Percentiles rank a stretch among this genome's conserved stretches.
Conservation (phyloP, 2,888 invertebrate species). For the Eurytoma adleriae region DNA sequence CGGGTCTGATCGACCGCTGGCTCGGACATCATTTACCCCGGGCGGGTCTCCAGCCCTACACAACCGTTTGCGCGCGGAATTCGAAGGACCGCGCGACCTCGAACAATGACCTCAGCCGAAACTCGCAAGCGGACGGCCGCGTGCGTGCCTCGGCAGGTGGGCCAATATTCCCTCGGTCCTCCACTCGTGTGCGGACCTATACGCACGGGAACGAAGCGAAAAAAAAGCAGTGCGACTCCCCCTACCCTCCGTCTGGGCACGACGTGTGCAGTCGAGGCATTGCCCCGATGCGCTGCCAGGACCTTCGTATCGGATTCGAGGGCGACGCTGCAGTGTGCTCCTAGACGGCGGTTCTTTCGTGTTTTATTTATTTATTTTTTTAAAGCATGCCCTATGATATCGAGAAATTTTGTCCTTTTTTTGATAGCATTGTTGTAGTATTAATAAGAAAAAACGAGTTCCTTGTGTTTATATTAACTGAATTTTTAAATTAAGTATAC, state of each 20-base stretch:
- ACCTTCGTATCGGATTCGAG: slow-evolving; percentile 41
- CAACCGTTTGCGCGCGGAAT: slow-evolving; percentile 3
- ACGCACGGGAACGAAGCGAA: not conserved
- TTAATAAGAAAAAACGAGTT: too few relatives aligned
- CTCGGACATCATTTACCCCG: slow-evolving; percentile 5
- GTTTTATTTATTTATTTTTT: too few relatives aligned
- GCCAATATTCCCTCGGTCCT: slow-evolving; percentile 22
- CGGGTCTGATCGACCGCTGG: not conserved
- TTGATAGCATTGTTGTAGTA: too few relatives aligned
- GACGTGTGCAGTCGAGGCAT: slow-evolving; percentile 22
- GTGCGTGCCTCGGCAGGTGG: slow-evolving; percentile 53
- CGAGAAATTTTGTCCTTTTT: too few relatives aligned
- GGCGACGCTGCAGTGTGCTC: not conserved
- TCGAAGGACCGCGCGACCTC: slow-evolving; percentile 44
- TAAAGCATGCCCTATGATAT: too few relatives aligned
- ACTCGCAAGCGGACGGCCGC: not conserved
- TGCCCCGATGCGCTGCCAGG: not conserved
- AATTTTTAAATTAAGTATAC: too few relatives aligned
- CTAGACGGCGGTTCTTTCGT: too few relatives aligned
- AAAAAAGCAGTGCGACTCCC: slow-evolving; percentile 18
- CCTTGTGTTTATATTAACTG: too few relatives aligned
- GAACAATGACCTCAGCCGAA: slow-evolving; percentile 54
- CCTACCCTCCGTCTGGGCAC: not conserved
- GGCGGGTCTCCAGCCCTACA: slow-evolving; percentile 1
- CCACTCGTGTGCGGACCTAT: not conserved